A percentile compares a stretch with the other conserved stretches of the same genome.
Evolutionary conservation across 2,888 invertebrate genomes (phyloP).

Genomic region (Melikaiella ostensackeni): DNA sequence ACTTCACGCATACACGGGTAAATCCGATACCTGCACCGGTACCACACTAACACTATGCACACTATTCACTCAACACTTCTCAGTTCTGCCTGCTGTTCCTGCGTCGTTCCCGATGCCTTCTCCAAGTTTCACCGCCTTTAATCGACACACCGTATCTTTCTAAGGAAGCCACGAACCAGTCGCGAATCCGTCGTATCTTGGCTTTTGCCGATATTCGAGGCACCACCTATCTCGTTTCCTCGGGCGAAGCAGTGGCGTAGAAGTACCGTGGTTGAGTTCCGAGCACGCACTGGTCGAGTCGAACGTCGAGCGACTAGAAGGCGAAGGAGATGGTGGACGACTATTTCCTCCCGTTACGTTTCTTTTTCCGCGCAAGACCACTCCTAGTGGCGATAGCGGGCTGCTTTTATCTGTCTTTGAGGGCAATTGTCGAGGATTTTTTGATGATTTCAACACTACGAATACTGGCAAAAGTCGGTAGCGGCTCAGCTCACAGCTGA

Average conservation of each 20-base stretch:
- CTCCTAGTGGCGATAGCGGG: background rate
- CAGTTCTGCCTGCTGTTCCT: constrained; percentile 42
- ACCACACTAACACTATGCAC: constrained; percentile 18
- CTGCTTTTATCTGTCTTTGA: background rate
- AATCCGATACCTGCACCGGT: constrained; percentile 1
- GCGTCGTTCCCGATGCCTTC: constrained; percentile 43
- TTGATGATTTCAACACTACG: background rate
- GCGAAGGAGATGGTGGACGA: constrained; percentile 32
- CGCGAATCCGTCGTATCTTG: constrained; percentile 9
- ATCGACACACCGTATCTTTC: background rate
- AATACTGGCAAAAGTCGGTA: constrained; percentile 52
- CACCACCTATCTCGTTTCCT: constrained; percentile 2
- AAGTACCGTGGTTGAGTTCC: constrained; percentile 21
- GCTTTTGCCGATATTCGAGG: background rate
- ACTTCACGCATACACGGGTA: constrained; percentile 54
- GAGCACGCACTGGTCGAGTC: constrained; percentile 36
- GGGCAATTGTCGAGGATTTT: constrained; percentile 6
- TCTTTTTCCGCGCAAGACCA: constrained; percentile 32
- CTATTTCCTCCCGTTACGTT: constrained; percentile 25
- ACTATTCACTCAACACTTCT: constrained; percentile 2
- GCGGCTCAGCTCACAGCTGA: constrained; percentile 73
- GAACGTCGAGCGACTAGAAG: constrained; percentile 31
- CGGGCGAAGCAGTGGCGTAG: constrained; percentile 20
- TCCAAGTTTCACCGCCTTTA: constrained; percentile 7
- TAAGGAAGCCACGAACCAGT: background rate